Conservation (phyloP, 1,140 invertebrate species). For the Diorhabda sublineata region DNA sequence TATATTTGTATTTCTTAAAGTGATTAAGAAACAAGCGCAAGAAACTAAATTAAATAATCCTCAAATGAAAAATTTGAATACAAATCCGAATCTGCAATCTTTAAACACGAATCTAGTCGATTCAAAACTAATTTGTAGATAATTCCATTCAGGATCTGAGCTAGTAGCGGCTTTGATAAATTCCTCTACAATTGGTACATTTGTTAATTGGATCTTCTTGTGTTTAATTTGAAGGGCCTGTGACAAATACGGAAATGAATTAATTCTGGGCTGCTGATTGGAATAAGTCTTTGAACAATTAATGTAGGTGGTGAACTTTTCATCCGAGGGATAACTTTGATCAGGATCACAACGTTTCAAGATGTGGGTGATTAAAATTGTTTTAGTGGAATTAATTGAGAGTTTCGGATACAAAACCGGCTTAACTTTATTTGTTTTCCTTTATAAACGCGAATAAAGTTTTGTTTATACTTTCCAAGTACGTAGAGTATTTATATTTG, state of each 20-base stretch:
- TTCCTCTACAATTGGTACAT: neutral
- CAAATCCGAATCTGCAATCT: no score
- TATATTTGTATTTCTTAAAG: no score
- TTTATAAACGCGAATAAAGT: no score
- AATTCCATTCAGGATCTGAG: neutral
- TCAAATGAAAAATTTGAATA: no score
- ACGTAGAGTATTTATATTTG: no score
- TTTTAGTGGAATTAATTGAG: no score
- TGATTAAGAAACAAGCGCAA: no score
- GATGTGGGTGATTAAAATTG: no score
- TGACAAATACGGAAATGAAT: neutral
- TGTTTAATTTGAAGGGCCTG: conserved; percentile 2
- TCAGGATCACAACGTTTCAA: neutral
- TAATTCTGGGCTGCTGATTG: neutral
- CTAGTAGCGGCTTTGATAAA: neutral
- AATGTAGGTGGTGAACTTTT: neutral
- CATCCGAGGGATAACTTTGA: neutral
- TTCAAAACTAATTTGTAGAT: neutral
- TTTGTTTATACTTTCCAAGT: no score
- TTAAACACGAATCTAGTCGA: neutral
- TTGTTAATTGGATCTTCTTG: conserved; percentile 2
- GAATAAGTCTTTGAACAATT: conserved; percentile 3
- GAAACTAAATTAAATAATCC: no score
- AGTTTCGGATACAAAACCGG: no score
- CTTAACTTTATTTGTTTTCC: no score